phyloP scores from a whole-genome alignment of 2,797 vertebrate genomes.

The Clarias laeviceps region DNA sequence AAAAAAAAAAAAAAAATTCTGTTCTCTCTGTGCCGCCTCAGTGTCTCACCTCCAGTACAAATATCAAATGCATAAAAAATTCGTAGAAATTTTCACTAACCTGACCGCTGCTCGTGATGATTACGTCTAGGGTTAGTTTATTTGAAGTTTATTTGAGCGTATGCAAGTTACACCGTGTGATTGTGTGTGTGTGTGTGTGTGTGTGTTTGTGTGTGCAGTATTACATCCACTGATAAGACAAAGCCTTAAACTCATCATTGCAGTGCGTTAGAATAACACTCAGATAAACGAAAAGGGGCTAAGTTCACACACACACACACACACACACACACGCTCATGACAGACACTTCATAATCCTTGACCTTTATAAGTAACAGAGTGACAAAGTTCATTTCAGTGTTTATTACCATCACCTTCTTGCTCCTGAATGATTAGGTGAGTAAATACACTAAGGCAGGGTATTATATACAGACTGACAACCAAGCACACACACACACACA shows the following conservation, averaged over 20 bases:
- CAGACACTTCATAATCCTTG: constrained; percentile 5
- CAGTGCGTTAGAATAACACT: background rate
- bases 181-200: background rate
- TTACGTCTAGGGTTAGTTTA: background rate
- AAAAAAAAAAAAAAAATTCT: no score
- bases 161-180: background rate
- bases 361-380: background rate
- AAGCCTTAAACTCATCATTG: background rate
- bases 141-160: background rate
- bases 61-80: background rate
- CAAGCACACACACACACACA: constrained; percentile 26
- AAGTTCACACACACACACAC: background rate
- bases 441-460: background rate
- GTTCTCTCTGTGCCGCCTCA: background rate
- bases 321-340: background rate
- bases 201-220: background rate
- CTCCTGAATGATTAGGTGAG: constrained; percentile 1
- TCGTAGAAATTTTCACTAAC: background rate
- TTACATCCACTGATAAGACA: background rate
- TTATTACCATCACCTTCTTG: constrained; percentile 9
- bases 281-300: background rate
- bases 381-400: constrained; percentile 15
- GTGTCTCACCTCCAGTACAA: background rate
- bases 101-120: background rate
- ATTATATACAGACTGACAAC: constrained; percentile 35